Percentiles rank a stretch among this genome's conserved stretches.
Conservation (phyloP, 2,797 vertebrate genomes). For the Rhinatrema bivittatum region DNA sequence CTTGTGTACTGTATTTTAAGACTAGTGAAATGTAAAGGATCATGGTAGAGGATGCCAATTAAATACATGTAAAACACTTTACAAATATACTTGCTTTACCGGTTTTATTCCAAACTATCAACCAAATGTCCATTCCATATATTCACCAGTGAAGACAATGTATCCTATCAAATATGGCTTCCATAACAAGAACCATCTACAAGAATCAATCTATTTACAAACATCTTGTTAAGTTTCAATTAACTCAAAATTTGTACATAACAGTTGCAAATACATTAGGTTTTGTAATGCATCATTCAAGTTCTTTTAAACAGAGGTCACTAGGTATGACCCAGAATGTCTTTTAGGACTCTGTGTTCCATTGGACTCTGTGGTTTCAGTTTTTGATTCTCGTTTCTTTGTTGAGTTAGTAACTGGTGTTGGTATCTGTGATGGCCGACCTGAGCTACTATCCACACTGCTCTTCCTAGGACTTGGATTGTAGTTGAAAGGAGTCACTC, state of each 20-base stretch:
- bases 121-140: constrained; percentile 59
- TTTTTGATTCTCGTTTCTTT: constrained; percentile 76
- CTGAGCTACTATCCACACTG: constrained; percentile 60
- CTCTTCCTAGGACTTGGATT: constrained; percentile 88
- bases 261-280: constrained; percentile 50
- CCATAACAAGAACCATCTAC: constrained; percentile 64
- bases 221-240: constrained; percentile 49
- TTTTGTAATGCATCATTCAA: constrained; percentile 14
- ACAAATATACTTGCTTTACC: constrained; percentile 69
- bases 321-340: constrained; percentile 78
- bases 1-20: constrained; percentile 45
- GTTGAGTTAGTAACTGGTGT: constrained; percentile 66
- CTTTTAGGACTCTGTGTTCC: constrained; percentile 68
- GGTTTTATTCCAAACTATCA: constrained; percentile 48
- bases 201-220: constrained; percentile 69
- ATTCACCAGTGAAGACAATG: constrained; percentile 62
- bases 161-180: constrained; percentile 71
- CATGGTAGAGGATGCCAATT: constrained; percentile 67
- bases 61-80: constrained; percentile 79
- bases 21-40: constrained; percentile 56
- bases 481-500: constrained; percentile 95
- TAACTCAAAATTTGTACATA: constrained; percentile 56
- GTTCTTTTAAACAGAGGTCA: constrained; percentile 74
- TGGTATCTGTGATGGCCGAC: constrained; percentile 79
- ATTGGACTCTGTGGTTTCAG: constrained; percentile 65